A percentile compares a stretch with the other conserved stretches of the same genome.
Conservation (phyloP, 2,888 invertebrate species). For the Neelides folsomi region DNA sequence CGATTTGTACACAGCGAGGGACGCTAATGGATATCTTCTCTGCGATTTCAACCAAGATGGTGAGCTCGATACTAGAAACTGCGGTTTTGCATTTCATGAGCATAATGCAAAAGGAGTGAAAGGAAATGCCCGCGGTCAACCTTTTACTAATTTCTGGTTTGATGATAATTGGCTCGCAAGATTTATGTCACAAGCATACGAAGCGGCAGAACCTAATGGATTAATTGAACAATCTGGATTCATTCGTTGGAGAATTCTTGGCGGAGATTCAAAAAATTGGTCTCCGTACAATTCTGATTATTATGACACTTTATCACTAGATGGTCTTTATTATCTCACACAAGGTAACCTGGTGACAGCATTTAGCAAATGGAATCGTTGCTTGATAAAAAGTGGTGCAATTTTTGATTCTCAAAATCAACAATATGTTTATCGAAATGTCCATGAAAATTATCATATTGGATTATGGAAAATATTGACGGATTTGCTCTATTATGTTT, state of each 20-base stretch:
- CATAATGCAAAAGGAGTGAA: slow-evolving; percentile 8
- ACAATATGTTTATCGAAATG: slow-evolving; percentile 8
- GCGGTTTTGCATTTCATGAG: slow-evolving; percentile 15
- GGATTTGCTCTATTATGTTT: slow-evolving; percentile 2
- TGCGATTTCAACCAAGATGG: slow-evolving; percentile 12
- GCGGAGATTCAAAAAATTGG: slow-evolving; percentile 9
- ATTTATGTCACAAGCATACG: slow-evolving; percentile 13
- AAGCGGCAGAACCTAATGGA: slow-evolving; percentile 5
- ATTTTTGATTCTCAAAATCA: background rate
- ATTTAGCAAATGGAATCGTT: slow-evolving; percentile 6
- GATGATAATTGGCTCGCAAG: slow-evolving; percentile 19
- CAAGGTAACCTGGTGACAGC: slow-evolving; percentile 5
- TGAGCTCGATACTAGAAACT: slow-evolving; percentile 8
- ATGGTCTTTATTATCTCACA: slow-evolving; percentile 14
- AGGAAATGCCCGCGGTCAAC: slow-evolving; percentile 4
- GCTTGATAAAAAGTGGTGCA: slow-evolving; percentile 7
- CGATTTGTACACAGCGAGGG: slow-evolving; percentile 10
- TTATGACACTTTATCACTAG: slow-evolving; percentile 16
- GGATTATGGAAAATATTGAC: slow-evolving; percentile 15
- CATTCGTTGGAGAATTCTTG: slow-evolving; percentile 15
- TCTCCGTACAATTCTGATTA: slow-evolving; percentile 12
- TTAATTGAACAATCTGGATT: slow-evolving; percentile 12
- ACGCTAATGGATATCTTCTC: slow-evolving; percentile 17
- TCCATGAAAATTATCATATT: slow-evolving; percentile 19
- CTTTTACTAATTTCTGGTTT: slow-evolving; percentile 18